These are phyloP conservation scores for Globicephala melas DNA, from an alignment of 2,113 vertebrate species.

Conservation along the genomic window DNA sequence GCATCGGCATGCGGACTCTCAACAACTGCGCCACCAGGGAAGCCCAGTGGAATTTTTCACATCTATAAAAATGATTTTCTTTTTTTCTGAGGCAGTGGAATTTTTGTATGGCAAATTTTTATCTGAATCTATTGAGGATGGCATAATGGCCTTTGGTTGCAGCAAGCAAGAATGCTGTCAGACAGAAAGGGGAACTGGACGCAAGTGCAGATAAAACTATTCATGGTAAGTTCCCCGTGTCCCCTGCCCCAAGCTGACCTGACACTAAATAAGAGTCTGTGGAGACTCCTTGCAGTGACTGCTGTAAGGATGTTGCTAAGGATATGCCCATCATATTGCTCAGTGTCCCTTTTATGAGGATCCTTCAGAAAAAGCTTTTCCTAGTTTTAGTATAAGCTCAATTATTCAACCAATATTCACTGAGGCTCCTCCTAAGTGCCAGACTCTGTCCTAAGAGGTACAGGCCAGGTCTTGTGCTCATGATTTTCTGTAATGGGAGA, in stretches of 20 bases:
- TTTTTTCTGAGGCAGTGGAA: not conserved
- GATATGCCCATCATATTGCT: not conserved
- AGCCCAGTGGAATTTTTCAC: not conserved
- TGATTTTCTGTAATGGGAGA: not conserved
- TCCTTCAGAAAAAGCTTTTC: not conserved
- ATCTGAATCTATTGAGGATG: not conserved
- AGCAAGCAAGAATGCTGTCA: not conserved
- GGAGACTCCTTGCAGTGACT: not conserved
- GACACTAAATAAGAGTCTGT: not conserved
- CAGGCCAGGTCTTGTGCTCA: not conserved
- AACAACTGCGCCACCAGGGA: no score
- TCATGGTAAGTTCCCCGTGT: no score
- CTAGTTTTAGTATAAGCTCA: not conserved
- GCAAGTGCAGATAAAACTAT: not conserved
- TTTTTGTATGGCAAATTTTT: not conserved
- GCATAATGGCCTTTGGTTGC: not conserved
- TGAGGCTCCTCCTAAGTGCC: not conserved
- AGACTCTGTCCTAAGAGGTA: not conserved
- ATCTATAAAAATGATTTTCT: not conserved
- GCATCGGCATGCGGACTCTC: no score
- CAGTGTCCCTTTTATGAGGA: not conserved
- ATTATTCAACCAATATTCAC: not conserved
- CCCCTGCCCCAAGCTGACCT: not conserved
- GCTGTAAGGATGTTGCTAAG: not conserved
- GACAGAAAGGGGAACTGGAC: not conserved